Base-by-base conservation (phyloP, 2,888 invertebrate species). In the Epistrophe grossulariae region DNA sequence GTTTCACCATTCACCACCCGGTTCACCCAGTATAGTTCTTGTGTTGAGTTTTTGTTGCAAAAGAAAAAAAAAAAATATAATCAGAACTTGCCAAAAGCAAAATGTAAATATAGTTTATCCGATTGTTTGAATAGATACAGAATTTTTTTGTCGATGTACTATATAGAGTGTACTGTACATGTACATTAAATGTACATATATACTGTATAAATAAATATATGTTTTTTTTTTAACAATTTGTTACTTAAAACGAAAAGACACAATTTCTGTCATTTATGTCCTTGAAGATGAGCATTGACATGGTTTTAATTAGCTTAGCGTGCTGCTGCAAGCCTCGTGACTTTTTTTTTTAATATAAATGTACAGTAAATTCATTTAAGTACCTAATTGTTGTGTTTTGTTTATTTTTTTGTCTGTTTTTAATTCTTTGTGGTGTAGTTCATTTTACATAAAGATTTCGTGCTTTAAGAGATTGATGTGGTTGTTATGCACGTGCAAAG, bases 251-350 rank as follows among this genome's bases (percentile, higher is more conserved):
- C 11, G 35, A 35, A 68, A 52, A 70, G 40, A 55, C 7, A 50
- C 15, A n/a, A 17, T 24, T 45, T 55, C 13, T 40, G 48, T 17
- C 40, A 68, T 50, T 45, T 66, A 28, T 35, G 80, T 68, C 80
- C 80, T 73, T 74, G 80, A 52, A 68, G 40, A 59, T 68, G 55
- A 68, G 17, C 66, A 79, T 59, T 80, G 74, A 68, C 68, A 68
- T 74, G 66, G 40, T 73, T 68, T 68, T 19, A 74, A 80, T 68
- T 80, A 66, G 40, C 40, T 60, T 24, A 55, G 55, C 70, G 55
- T 70, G 70, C 40, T 70, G 70, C 40, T 52, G 40, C 59, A 59
- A 19, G 64, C 43, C 72, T 64, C 76, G 76, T 76, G 76, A 76
- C 40, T 66, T 24, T 24, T 24, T 24, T 24, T 24, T 24, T 24